Percentiles rank a stretch among this genome's conserved stretches.
Conservation (phyloP, 2,113 vertebrate genomes). For the Zootoca vivipara region DNA sequence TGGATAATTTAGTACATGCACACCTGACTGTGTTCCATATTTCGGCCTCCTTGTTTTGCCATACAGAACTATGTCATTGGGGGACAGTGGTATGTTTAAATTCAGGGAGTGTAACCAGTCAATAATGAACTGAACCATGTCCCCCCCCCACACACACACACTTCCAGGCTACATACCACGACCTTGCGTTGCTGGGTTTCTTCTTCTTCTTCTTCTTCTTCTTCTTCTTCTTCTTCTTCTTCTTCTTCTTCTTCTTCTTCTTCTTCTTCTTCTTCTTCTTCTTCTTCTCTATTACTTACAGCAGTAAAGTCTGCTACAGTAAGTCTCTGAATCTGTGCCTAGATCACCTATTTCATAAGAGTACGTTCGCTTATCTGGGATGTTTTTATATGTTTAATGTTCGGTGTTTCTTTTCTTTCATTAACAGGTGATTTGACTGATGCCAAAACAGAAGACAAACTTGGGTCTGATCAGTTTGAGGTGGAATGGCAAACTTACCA, state of each 20-base stretch:
- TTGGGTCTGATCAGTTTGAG: slow-evolving; percentile 92
- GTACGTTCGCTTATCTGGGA: background rate
- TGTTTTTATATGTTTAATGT: background rate
- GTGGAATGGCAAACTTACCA: slow-evolving; percentile 95
- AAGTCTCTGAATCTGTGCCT: fast-evolving
- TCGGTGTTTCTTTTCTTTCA: slow-evolving; percentile 6
- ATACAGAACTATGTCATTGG: background rate
- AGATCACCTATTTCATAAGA: background rate
- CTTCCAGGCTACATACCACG: too few species aligned
- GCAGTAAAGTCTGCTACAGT: background rate
- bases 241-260: too few species aligned
- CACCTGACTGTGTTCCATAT: background rate
- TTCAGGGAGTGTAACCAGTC: too few species aligned
- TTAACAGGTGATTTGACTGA: slow-evolving; percentile 93
- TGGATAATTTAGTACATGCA: background rate
- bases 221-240: too few species aligned
- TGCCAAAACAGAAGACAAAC: slow-evolving; percentile 88
- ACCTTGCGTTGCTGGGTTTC: too few species aligned
- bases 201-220: too few species aligned
- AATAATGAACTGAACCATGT: too few species aligned
- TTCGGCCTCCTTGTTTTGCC: background rate
- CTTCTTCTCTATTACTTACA: too few species aligned
- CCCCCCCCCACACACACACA: too few species aligned
- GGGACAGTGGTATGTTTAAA: too few species aligned
- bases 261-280: too few species aligned